Conservation (phyloP, 2,113 vertebrate species). For the Oreocharis arfaki region DNA sequence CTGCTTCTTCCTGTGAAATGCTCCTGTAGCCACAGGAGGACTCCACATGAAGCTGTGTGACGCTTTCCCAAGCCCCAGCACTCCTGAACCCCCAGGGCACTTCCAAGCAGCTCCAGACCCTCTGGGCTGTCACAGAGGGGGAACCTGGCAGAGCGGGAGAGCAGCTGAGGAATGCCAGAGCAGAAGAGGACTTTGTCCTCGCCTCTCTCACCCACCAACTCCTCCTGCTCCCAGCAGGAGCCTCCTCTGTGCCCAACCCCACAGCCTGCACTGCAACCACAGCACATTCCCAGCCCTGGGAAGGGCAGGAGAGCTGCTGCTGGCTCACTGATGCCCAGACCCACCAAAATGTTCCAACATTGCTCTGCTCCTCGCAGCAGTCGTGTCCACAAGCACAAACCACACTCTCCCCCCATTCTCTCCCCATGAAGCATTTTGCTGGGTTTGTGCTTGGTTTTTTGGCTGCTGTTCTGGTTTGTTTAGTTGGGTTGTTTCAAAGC, state of each 20-base stretch:
- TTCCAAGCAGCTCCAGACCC: neutral
- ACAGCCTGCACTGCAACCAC: neutral
- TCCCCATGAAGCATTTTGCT: neutral
- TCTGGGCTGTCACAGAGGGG: neutral
- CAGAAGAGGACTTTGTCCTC: neutral
- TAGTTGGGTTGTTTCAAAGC: neutral
- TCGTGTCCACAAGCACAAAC: neutral
- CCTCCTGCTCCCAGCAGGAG: neutral
- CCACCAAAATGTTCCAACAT: neutral
- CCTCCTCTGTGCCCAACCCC: neutral
- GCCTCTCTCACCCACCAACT: neutral
- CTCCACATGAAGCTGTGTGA: neutral
- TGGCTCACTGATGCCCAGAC: neutral
- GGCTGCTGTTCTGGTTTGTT: neutral
- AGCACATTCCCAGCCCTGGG: neutral
- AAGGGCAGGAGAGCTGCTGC: neutral
- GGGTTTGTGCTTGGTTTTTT: neutral
- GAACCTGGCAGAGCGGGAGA: neutral
- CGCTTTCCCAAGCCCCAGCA: neutral
- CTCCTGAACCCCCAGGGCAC: neutral
- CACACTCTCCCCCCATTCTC: neutral
- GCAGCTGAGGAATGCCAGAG: neutral
- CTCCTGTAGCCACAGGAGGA: neutral
- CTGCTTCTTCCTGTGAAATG: neutral
- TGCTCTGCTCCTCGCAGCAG: neutral